Evolutionary conservation across 2,113 vertebrate genomes (phyloP).

Genomic region (Osmerus mordax): DNA sequence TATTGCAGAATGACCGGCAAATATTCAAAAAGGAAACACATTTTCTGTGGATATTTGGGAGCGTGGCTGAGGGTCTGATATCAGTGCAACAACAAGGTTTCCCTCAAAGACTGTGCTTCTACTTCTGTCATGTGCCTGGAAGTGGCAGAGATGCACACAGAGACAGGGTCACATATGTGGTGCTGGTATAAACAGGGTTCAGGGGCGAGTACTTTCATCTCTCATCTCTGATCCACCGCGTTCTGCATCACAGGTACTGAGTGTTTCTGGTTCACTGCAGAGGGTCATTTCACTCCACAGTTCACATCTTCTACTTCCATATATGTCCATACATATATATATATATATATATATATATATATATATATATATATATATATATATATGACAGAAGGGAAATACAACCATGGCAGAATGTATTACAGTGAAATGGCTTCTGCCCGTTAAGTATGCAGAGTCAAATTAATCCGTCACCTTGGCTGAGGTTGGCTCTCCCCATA

Average conservation of each 20-base stretch:
- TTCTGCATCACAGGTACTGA: conserved; percentile 12
- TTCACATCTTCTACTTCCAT: conserved; percentile 1
- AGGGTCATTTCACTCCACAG: neutral
- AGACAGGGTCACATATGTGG: neutral
- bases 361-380: too few relatives aligned
- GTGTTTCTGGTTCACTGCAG: conserved; percentile 14
- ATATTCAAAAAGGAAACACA: too few relatives aligned
- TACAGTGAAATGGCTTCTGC: neutral
- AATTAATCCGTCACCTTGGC: conserved; percentile 9
- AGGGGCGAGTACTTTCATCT: too few relatives aligned
- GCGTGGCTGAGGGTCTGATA: neutral
- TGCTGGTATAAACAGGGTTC: neutral
- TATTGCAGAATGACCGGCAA: too few relatives aligned
- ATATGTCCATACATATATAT: neutral
- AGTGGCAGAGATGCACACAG: neutral
- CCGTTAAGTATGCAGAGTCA: conserved; percentile 8
- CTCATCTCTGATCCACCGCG: neutral
- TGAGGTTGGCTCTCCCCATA: neutral
- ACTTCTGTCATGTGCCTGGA: too few relatives aligned
- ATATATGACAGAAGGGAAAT: neutral
- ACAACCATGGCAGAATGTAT: neutral
- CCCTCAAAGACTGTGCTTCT: too few relatives aligned
- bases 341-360: too few relatives aligned
- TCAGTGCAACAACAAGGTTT: too few relatives aligned
- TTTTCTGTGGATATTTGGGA: conserved; percentile 26